Conservation (phyloP, 2,113 vertebrate genomes). For the Neopipo cinnamomea region DNA sequence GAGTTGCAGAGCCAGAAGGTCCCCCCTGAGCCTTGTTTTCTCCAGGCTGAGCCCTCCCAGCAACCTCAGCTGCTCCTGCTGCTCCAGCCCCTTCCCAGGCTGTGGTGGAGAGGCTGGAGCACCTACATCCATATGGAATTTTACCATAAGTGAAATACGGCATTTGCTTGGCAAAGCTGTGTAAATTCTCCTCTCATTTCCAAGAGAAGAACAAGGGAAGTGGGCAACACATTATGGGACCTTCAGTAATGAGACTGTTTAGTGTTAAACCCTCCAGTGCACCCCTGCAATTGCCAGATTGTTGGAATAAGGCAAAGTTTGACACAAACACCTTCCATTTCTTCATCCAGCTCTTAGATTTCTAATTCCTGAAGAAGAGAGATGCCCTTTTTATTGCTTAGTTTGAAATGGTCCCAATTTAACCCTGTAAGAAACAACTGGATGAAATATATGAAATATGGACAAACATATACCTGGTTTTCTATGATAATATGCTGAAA, state of each 20-base stretch:
- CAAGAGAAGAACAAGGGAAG: background rate
- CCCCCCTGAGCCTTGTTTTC: background rate
- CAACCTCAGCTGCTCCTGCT: background rate
- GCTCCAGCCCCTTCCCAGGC: background rate
- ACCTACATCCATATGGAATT: background rate
- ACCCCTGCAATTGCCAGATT: background rate
- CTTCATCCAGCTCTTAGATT: background rate
- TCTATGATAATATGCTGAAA: fast-evolving
- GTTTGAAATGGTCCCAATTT: background rate
- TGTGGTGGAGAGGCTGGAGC: background rate
- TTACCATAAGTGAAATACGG: background rate
- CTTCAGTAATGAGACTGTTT: background rate
- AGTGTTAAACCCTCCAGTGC: background rate
- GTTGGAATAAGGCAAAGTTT: background rate
- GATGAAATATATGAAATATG: background rate
- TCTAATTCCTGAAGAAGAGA: background rate
- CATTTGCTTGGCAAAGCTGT: background rate
- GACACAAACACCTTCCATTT: background rate
- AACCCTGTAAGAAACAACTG: background rate
- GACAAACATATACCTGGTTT: fast-evolving
- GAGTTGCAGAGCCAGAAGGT: background rate
- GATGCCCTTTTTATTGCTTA: background rate
- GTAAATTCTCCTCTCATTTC: background rate
- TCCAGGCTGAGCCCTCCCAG: background rate
- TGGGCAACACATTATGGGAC: background rate